phyloP scores from a whole-genome alignment of 2,888 invertebrate genomes.

The Philhelius pedissequus region DNA sequence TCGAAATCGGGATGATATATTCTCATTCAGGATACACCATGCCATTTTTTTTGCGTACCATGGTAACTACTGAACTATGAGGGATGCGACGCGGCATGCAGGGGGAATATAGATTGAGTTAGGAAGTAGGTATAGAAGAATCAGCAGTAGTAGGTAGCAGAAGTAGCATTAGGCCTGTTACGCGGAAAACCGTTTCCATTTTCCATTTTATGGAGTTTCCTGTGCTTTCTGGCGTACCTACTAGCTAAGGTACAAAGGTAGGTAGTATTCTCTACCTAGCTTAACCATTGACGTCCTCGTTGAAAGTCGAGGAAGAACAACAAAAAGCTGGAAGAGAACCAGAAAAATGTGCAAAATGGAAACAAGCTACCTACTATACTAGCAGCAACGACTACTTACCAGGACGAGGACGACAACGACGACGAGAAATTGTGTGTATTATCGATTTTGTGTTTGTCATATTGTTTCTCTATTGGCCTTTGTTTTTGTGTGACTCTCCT shows the following conservation, averaged over 20 bases:
- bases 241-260: neutral
- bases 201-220: conserved; percentile 56
- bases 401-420: neutral
- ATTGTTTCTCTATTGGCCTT: conserved; percentile 67
- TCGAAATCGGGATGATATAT: conserved; percentile 49
- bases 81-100: neutral
- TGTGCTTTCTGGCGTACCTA: conserved; percentile 26
- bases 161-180: conserved; percentile 50
- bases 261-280: neutral
- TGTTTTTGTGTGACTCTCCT: conserved; percentile 66
- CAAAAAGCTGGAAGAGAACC: conserved; percentile 30
- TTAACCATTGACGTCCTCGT: conserved; percentile 2
- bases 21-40: conserved; percentile 43
- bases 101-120: neutral
- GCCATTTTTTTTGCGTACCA: neutral
- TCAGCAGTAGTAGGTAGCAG: neutral
- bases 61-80: conserved; percentile 1
- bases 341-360: conserved; percentile 11
- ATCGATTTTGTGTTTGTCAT: conserved; percentile 69
- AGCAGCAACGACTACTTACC: neutral
- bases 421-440: conserved; percentile 66
- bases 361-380: conserved; percentile 1
- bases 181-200: conserved; percentile 61
- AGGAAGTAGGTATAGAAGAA: conserved; percentile 9
- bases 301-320: conserved; percentile 4